A percentile compares a stretch with the other conserved stretches of the same genome.
These are phyloP conservation scores for Radopholus similis DNA, from an alignment of 1,140 invertebrate species.

Conservation along the genomic window DNA sequence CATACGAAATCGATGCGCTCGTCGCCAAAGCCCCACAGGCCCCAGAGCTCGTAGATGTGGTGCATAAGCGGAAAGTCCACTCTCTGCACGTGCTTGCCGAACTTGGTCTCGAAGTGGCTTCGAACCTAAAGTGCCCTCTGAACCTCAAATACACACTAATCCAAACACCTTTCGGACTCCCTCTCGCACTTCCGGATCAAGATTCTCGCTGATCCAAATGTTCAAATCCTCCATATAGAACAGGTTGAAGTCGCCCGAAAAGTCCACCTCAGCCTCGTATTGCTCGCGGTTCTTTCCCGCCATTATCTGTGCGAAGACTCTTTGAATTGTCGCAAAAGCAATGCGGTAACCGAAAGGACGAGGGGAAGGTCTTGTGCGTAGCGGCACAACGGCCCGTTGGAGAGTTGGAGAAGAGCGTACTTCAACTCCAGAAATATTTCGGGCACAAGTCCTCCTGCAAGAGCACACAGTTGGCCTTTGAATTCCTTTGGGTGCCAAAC, in stretches of 20 bases:
- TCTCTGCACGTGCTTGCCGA: constrained; percentile 4
- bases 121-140: not conserved
- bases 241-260: constrained; percentile 66
- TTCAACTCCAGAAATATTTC: not conserved
- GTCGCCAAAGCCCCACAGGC: not conserved
- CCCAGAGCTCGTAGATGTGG: constrained; percentile 12
- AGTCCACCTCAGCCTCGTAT: constrained; percentile 3
- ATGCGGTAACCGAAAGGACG: constrained; percentile 60
- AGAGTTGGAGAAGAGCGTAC: not conserved
- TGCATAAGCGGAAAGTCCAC: constrained; percentile 11
- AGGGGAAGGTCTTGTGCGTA: constrained; percentile 78
- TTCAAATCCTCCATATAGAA: constrained; percentile 74
- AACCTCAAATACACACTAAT: not conserved
- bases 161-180: not conserved
- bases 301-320: not conserved
- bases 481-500: not conserved
- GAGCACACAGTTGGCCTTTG: not conserved
- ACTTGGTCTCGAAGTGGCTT: not conserved
- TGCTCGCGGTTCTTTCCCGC: not conserved
- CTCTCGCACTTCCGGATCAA: not conserved
- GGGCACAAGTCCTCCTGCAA: constrained; percentile 11
- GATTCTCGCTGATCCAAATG: constrained; percentile 1
- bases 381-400: constrained; percentile 81
- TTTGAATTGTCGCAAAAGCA: not conserved
- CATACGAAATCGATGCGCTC: not conserved